Percentiles rank a stretch among this genome's conserved stretches.
phyloP scores from a whole-genome alignment of 2,797 vertebrate species.

The Sparidentex hasta region DNA sequence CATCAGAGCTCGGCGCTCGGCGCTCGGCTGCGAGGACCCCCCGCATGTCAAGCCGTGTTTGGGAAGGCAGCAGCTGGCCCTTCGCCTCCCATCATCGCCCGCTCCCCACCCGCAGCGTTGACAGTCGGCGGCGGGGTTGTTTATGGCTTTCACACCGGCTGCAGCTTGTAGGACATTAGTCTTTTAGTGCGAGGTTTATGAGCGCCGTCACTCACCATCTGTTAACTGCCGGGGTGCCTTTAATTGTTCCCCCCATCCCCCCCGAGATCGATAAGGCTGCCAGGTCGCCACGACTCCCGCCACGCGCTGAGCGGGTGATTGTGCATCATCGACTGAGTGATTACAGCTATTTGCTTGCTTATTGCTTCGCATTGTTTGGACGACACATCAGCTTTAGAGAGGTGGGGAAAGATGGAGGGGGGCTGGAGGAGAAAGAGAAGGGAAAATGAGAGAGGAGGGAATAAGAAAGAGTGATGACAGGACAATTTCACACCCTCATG shows the following conservation, averaged over 20 bases:
- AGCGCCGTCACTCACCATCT: conserved; percentile 69
- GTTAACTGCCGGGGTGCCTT: conserved; percentile 56
- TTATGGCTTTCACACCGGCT: conserved; percentile 49
- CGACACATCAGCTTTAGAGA: conserved; percentile 36
- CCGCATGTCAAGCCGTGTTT: conserved; percentile 17
- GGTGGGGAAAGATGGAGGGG: background rate
- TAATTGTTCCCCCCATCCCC: conserved; percentile 26
- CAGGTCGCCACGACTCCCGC: conserved; percentile 37
- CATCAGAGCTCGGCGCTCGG: conserved; percentile 26
- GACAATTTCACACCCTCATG: conserved; percentile 69
- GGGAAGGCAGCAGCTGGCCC: conserved; percentile 46
- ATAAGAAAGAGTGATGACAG: conserved; percentile 57
- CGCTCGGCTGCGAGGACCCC: conserved; percentile 31
- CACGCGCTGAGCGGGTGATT: conserved; percentile 46
- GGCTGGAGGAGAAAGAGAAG: conserved; percentile 21
- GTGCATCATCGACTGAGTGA: conserved; percentile 69
- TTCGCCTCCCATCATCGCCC: conserved; percentile 37
- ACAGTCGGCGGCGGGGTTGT: conserved; percentile 49
- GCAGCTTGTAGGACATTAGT: conserved; percentile 71
- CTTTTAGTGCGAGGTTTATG: conserved; percentile 66
- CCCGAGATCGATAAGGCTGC: conserved; percentile 62
- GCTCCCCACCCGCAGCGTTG: conserved; percentile 22
- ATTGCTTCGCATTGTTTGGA: conserved; percentile 59
- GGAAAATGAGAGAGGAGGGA: conserved; percentile 39
- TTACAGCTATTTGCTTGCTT: conserved; percentile 64